phyloP scores from a whole-genome alignment of 2,797 vertebrate species.

The Varecia variegata region DNA sequence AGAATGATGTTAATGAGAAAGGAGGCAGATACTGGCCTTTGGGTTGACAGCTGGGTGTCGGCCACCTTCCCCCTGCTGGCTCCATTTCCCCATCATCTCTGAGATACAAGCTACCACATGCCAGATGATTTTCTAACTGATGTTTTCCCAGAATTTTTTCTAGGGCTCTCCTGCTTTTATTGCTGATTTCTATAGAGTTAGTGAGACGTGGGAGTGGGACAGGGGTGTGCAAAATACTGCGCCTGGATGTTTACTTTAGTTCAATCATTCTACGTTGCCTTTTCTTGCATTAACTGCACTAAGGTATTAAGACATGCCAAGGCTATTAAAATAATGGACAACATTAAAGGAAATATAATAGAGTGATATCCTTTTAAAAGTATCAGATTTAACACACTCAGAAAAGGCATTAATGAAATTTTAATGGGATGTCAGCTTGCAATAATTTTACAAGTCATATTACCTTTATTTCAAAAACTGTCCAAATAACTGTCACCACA shows the following conservation, averaged over 20 bases:
- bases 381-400: constrained; percentile 53
- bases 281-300: constrained; percentile 46
- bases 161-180: neutral
- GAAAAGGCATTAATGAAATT: constrained; percentile 71
- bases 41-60: neutral
- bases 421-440: constrained; percentile 76
- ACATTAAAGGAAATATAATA: constrained; percentile 75
- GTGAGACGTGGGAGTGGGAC: neutral
- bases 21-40: neutral
- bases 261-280: neutral
- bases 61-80: rapidly evolving
- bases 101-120: too few species aligned
- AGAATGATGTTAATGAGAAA: neutral
- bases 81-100: neutral
- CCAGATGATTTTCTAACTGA: constrained; percentile 59
- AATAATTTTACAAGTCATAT: constrained; percentile 74
- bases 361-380: constrained; percentile 62
- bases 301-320: constrained; percentile 52
- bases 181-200: constrained; percentile 27
- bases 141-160: neutral
- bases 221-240: neutral
- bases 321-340: constrained; percentile 61
- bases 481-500: constrained; percentile 52
- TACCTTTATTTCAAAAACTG: constrained; percentile 54
- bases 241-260: constrained; percentile 26